phyloP scores from a whole-genome alignment of 2,888 invertebrate genomes.

The Metacarcinus magister region DNA sequence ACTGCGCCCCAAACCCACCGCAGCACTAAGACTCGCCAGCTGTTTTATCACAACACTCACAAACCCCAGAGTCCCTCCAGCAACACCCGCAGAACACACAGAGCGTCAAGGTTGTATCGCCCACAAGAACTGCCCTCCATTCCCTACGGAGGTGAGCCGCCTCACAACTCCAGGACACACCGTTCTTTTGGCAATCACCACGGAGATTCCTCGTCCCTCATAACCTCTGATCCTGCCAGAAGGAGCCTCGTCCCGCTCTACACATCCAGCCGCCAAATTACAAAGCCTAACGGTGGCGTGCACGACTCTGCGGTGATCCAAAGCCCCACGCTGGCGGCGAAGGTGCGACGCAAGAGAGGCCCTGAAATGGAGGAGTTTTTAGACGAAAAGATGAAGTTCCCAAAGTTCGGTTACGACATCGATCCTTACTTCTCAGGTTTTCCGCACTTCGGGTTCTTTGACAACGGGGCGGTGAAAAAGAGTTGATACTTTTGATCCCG shows the following conservation, averaged over 20 bases:
- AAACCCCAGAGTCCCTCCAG: neutral
- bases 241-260: neutral
- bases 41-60: neutral
- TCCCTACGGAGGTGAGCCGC: neutral
- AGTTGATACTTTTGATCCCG: neutral
- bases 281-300: neutral
- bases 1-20: neutral
- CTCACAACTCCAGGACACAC: neutral
- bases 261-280: neutral
- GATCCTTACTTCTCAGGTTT: constrained; percentile 69
- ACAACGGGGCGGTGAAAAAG: constrained; percentile 50
- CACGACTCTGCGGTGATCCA: neutral
- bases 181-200: neutral
- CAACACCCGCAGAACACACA: neutral
- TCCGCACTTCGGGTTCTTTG: constrained; percentile 72
- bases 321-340: neutral
- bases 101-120: neutral
- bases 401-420: constrained; percentile 72
- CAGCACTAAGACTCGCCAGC: neutral
- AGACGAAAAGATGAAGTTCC: constrained; percentile 56
- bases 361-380: constrained; percentile 61
- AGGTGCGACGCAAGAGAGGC: constrained; percentile 60
- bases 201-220: neutral
- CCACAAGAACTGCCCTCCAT: neutral
- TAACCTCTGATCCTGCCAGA: neutral